Evolutionary conservation across 1,140 invertebrate species (phyloP), one percentile per base, ranked within the genome.

Genomic region (Heliothis virescens): DNA sequence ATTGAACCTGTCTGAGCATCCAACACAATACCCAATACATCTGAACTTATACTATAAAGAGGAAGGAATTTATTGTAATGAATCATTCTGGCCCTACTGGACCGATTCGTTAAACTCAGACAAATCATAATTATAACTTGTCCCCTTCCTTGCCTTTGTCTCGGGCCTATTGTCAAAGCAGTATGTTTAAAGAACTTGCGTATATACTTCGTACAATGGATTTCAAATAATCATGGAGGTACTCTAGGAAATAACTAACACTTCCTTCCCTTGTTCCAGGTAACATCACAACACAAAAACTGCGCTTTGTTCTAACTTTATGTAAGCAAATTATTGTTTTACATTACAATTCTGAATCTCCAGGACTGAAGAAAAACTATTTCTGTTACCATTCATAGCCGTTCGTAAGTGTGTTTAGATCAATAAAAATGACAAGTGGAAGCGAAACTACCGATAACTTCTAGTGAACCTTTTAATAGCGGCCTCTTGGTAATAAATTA

Each of bases 401-500:
- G 60, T 3, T 57, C 69, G 60, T 76, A 76, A 76, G 74, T 78
- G 75, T 78, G 75, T 78, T 78, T 69, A 75, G 71, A 80, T 76
- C 74, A 82, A 82, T 86, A 86, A 87, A 88, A 84, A 83, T 84
- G 87, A 85, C 80, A 84, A 79, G 67, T 83, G 74, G 81, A 78
- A 55, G 79, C 75, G 80, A 83, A 81, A 84, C 67, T 82, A 73
- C 79, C 79, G 76, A 86, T 87, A 85, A 83, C 75, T 82, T 78
- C 85, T 78, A 87, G 83, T 86, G 85, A 82, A 80, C 82, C 69
- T 83, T 86, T 88, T 83, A 86, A 85, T 83, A 83, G 82, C 81
- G 60, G 81, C 84, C 83, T 82, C 52, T 73, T 75, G 62, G 85
- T 79, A 79, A 88, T 90, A 90, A 89, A 89, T 90, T 89, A 86